Evolutionary conservation across 1,140 invertebrate genomes (phyloP), one percentile per base, ranked within the genome.

Genomic region (Mycetomoellerius zeteki): DNA sequence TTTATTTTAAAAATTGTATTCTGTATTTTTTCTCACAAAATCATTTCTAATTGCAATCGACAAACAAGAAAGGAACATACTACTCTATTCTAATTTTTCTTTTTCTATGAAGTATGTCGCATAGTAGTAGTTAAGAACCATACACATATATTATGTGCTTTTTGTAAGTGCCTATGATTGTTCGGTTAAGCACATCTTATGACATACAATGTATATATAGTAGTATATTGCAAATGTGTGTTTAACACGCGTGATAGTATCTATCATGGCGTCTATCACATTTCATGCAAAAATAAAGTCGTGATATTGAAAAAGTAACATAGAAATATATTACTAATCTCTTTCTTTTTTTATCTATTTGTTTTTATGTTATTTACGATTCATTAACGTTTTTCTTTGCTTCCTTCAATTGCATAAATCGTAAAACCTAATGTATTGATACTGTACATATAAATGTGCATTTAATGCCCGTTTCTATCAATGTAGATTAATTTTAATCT

Each of bases 91-190:
- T 43, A 71, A 43, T 50, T 3, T 10, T 69, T 47, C 2, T 60
- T 81, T 47, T n/a, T 72, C 37, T 60, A 60, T 60, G 60, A 81
- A 56, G 2, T n/a, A 21, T 54, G 16, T 62, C 19, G 47, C 19
- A 7, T 81, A 81, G 4, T 62, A 33, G 12, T 37, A 43, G 16
- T 71, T 75, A 47, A 21, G 7, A 73, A 47, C 1, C 71, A 73
- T 50, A 8, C 8, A 8, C 37, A 21, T 73, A 19, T 75, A 50
- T 62, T 62, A 50, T 56, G 30, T 50, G 69, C n/a, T 84, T 82
- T 82, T 73, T 60, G 27, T 84, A 84, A 84, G 80, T 84, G 80
- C 80, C 80, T 84, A 84, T 16, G 12, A 82, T 60, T 65, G 3
- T 80, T 80, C 21, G 10, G 52, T 75, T 84, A 75, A 84, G 54